Conservation (phyloP, 1,140 invertebrate genomes). For the Bilobella aurantiaca region DNA sequence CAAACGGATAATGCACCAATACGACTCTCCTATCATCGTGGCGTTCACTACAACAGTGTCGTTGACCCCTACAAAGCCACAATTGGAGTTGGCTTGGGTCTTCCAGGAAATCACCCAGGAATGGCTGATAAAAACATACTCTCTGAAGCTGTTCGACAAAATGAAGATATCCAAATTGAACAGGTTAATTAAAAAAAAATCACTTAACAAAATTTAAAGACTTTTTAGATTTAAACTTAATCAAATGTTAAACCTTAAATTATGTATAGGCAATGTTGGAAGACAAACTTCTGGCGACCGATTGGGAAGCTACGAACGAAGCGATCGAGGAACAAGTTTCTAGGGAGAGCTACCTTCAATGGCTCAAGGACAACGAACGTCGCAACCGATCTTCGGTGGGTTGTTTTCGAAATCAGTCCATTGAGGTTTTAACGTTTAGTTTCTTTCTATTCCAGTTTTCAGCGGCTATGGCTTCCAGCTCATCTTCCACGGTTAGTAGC, state of each 20-base stretch:
- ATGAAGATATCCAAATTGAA: conserved; percentile 77
- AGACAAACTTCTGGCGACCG: conserved; percentile 80
- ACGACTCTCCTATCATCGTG: conserved; percentile 78
- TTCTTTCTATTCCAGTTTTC: conserved; percentile 1
- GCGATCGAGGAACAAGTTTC: conserved; percentile 83
- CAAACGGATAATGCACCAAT: conserved; percentile 71
- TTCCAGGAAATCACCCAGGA: conserved; percentile 73
- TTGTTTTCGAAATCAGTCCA: background rate
- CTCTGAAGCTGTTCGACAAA: conserved; percentile 65
- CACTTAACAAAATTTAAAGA: background rate
- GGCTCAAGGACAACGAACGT: conserved; percentile 62
- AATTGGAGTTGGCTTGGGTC: conserved; percentile 72
- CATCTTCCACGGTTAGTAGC: conserved; percentile 31
- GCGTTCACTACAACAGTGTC: conserved; percentile 83
- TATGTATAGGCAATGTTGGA: conserved; percentile 69
- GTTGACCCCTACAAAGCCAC: conserved; percentile 77
- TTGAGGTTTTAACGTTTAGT: too few species aligned
- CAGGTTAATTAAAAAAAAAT: conserved; percentile 45
- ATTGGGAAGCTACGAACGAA: conserved; percentile 89
- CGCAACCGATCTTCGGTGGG: conserved; percentile 43
- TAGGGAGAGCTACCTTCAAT: conserved; percentile 79
- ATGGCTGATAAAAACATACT: conserved; percentile 63
- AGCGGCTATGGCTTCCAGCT: conserved; percentile 30
- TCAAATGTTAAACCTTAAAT: too few species aligned
- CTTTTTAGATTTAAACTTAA: background rate